Evolutionary conservation across 2,797 vertebrate genomes (phyloP).

Genomic region (Pseudomugil gertrudae): DNA sequence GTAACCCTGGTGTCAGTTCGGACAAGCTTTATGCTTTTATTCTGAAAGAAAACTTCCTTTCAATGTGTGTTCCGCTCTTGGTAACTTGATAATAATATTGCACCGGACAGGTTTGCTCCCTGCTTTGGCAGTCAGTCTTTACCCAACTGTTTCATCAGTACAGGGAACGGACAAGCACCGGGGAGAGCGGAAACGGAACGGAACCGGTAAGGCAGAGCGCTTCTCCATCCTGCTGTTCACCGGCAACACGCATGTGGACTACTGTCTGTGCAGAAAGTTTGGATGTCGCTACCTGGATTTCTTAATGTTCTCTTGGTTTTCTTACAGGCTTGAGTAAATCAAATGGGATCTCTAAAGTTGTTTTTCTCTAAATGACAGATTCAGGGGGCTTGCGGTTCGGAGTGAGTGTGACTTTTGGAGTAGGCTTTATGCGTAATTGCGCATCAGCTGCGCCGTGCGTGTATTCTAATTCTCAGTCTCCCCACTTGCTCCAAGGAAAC

Average conservation of each 20-base stretch:
- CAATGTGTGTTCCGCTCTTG: fast-evolving
- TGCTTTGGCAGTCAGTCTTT: slow-evolving; percentile 49
- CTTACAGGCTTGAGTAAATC: background rate
- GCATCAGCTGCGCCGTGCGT: slow-evolving; percentile 17
- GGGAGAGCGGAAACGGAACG: slow-evolving; percentile 62
- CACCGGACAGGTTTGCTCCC: slow-evolving; percentile 49
- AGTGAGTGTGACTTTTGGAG: background rate
- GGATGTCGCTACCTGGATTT: slow-evolving; percentile 11
- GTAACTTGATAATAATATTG: slow-evolving; percentile 34
- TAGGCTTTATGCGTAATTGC: slow-evolving; percentile 50
- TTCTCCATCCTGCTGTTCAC: background rate
- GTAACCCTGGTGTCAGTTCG: background rate
- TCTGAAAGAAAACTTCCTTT: slow-evolving; percentile 37
- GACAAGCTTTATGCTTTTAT: slow-evolving; percentile 14
- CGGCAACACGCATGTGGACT: background rate
- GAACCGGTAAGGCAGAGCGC: slow-evolving; percentile 69
- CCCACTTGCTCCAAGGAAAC: slow-evolving; percentile 17
- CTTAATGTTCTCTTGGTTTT: slow-evolving; percentile 9
- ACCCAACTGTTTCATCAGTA: slow-evolving; percentile 58
- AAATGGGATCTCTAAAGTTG: slow-evolving; percentile 38
- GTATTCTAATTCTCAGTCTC: background rate
- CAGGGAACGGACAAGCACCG: slow-evolving; percentile 68
- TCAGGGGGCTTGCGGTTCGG: background rate
- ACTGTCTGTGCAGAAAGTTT: slow-evolving; percentile 37
- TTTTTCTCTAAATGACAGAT: background rate